Base-by-base conservation (phyloP, 2,888 invertebrate species). In the Cheilosia impressa region DNA sequence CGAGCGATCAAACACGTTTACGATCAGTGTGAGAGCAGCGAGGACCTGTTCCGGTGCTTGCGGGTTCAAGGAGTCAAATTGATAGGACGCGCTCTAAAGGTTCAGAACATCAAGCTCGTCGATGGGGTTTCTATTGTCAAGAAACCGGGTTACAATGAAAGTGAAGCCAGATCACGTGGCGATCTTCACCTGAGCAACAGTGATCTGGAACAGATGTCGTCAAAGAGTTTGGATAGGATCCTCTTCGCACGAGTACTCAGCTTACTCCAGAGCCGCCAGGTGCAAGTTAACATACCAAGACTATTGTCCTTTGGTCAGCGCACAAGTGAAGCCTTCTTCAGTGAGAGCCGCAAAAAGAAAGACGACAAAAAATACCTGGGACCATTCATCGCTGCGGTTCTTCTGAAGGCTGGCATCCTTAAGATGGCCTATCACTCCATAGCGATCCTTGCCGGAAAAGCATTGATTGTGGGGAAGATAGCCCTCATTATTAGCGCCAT, bases 381-480 rank as follows among this genome's bases (percentile, higher is more conserved):
- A 0, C 95, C 95, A 0, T 94, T 96, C 76, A 92, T 96, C 38
- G 95, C 95, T 78, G 95, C 95, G 13, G 93, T 96, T 41, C 94
- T 95, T 58, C 93, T 96, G 71, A 96, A 96, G 90, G 95, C 95
- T 27, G 95, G 95, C 45, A 95, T 96, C 90, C 92, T 96, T 19
- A 95, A 95, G 19, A 94, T 96, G 92, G 96, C 96, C 2, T 96
- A 95, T 91, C 95, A 96, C 88, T 95, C 95, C 22, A 95, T 96
- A 68, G 96, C 96, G 9, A 93, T 95, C 17, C 94, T 97, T 88
- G 96, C 97, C 19, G 96, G 96, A 88, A 96, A 96, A 90, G 97
- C 97, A 4, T 92, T 97, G 84, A 93, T 97, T 69, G 95, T 97
- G 88, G 96, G 97, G 88, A 97, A 97, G 93, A 96, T 97, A 90